phyloP scores from a whole-genome alignment of 2,113 vertebrate genomes.

The Alligator sinensis region DNA sequence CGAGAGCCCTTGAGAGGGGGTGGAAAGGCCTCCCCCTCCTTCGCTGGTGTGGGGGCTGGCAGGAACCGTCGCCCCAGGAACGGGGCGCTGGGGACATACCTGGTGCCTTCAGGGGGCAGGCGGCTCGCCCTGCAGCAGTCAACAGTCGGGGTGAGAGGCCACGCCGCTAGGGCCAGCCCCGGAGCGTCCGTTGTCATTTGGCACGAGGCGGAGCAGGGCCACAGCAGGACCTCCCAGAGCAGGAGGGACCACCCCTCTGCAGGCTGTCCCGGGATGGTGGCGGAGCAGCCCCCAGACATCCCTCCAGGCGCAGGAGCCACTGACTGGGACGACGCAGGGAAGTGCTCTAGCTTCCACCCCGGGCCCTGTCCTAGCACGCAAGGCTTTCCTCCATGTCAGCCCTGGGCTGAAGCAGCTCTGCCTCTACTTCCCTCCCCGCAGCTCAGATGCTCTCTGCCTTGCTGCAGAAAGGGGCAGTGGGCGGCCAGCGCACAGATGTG shows the following conservation, averaged over 20 bases:
- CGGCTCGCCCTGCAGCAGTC: constrained; percentile 57
- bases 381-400: not conserved
- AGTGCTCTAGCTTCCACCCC: not conserved
- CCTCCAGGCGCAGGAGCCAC: not conserved
- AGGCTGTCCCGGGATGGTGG: not conserved
- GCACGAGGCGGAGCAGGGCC: constrained; percentile 56
- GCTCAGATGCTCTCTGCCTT: not conserved
- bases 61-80: constrained; percentile 35
- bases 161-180: not conserved
- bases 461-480: not conserved
- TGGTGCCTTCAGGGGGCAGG: not conserved
- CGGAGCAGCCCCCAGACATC: not conserved
- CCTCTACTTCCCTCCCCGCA: not conserved
- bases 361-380: not conserved
- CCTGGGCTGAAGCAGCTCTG: not conserved
- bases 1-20: constrained; percentile 62
- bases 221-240: accelerated
- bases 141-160: not conserved
- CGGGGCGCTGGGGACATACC: constrained; percentile 38
- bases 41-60: constrained; percentile 59
- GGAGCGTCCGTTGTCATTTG: constrained; percentile 50
- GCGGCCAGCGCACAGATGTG: not conserved
- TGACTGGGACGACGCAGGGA: not conserved
- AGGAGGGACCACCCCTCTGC: not conserved
- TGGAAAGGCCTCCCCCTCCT: constrained; percentile 26